Conservation (phyloP, 2,113 vertebrate species). For the Notothenia rossii region DNA sequence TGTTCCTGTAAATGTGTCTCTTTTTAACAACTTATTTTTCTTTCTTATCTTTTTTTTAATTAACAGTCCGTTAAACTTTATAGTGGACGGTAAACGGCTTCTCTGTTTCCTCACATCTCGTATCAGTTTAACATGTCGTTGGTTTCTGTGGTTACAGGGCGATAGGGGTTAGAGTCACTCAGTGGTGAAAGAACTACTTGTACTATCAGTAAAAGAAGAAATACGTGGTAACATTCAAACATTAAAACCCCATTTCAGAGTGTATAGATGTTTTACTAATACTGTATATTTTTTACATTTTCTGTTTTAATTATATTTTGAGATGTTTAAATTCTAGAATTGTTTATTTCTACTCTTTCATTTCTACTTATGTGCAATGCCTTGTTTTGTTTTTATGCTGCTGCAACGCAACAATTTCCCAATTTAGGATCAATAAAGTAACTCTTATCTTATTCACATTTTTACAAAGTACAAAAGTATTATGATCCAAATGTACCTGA, state of each 20-base stretch:
- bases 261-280: no score
- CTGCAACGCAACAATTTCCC: no score
- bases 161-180: neutral
- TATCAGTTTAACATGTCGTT: neutral
- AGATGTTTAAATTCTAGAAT: no score
- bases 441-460: neutral
- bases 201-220: neutral
- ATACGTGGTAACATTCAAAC: neutral
- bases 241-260: neutral
- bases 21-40: neutral
- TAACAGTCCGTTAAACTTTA: neutral
- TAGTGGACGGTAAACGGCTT: neutral
- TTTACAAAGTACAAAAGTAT: neutral
- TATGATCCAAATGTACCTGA: neutral
- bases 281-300: no score
- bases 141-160: neutral
- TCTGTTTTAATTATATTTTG: no score
- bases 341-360: no score
- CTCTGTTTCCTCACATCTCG: no score
- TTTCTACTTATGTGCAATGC: no score
- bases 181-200: neutral
- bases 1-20: neutral
- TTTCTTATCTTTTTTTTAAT: neutral
- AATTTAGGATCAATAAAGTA: no score
- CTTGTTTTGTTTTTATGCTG: no score